Conservation (phyloP, 2,113 vertebrate genomes). For the Nesoenas mayeri region DNA sequence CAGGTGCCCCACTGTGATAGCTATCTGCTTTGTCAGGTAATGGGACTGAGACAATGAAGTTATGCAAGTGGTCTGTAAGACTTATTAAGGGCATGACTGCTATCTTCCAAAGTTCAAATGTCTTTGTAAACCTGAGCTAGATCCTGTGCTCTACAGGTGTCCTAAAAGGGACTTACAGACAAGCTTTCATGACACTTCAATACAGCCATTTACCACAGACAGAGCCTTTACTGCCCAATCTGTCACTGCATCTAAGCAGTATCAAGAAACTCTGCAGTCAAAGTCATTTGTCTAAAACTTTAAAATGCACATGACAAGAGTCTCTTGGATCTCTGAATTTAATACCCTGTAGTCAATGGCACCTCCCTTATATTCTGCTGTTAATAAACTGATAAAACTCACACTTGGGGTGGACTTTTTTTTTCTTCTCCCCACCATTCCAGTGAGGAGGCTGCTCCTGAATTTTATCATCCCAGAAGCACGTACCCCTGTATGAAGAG, state of each 20-base stretch:
- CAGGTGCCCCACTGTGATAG: not conserved
- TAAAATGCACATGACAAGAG: not conserved
- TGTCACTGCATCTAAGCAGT: not conserved
- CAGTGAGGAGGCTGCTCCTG: not conserved
- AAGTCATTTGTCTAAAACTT: not conserved
- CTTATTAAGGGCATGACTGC: not conserved
- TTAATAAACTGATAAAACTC: not conserved
- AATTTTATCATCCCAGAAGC: not conserved
- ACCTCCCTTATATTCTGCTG: not conserved
- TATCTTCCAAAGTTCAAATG: not conserved
- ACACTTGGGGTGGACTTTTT: not conserved
- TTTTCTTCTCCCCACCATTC: not conserved
- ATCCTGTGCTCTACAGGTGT: not conserved
- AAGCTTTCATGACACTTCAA: not conserved
- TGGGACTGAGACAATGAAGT: not conserved
- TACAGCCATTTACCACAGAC: not conserved
- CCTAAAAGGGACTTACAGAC: not conserved
- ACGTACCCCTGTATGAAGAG: accelerated
- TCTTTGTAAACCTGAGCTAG: not conserved
- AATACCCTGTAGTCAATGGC: not conserved
- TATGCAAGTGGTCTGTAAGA: not conserved
- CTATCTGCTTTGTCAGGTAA: not conserved
- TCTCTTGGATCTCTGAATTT: not conserved
- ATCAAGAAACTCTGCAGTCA: not conserved
- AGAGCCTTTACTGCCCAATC: not conserved